Base-by-base conservation (phyloP, 2,113 vertebrate genomes). In the Poeciliopsis occidentalis region DNA sequence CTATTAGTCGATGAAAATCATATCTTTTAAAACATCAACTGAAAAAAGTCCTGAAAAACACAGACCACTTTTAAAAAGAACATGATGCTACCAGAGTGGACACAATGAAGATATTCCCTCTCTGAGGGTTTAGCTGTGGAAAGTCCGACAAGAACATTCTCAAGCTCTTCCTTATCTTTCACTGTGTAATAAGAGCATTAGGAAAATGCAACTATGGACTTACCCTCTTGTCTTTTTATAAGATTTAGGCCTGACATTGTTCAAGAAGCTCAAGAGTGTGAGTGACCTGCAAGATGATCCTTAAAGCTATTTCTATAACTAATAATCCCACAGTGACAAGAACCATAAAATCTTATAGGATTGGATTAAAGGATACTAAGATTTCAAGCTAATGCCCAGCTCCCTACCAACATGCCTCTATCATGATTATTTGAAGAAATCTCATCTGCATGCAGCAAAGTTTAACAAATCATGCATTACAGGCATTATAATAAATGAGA, bases 211-310 rank as follows among this genome's bases (percentile, higher is more conserved):
- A 30, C 57, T 17, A 30, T 68, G 1, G 54, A 47, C 26, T 22
- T 63, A 5, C 6, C 12, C 13, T 69, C 60, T 60, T 61, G 19
- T 74, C 30, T 67, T 10, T 13, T 19, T 57, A 41, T 68, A 60
- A 64, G 60, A 79, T 71, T 22, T 67, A 73, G 79, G 64, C 41
- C 60, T 47, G 54, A 37, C 29, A 2, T 47, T 77, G 39, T 69
- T 15, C 12, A 47, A 54, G 34, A 2, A 60, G 69, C 47, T 30
- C 65, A 64, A 54, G 34, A 51, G 31, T 64, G 39, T 78, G 66
- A 44, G n/a, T 73, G 61, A 60, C 67, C 34, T 6, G 19, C 24
- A 70, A 37, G 44, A 5, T 34, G 37, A 65, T 57, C 26, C 31
- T 24, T 67, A 71, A 37, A 24, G 44, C 31, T 61, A 7, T n/a